phyloP scores from a whole-genome alignment of 2,113 vertebrate genomes.

The Ornithorhynchus anatinus region DNA sequence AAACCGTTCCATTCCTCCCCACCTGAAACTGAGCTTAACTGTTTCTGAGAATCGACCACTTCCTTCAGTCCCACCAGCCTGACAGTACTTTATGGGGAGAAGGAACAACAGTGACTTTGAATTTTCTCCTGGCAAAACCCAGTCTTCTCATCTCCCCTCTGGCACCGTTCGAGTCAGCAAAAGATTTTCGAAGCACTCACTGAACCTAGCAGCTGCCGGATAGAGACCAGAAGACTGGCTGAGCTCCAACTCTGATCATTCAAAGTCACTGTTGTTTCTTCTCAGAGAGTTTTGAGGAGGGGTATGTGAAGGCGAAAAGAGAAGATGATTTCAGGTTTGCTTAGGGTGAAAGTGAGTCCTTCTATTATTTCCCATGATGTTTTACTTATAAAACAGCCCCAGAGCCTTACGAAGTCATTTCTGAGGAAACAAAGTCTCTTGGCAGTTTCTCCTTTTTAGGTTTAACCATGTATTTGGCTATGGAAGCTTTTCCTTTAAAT shows the following conservation, averaged over 20 bases:
- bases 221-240: constrained; percentile 45
- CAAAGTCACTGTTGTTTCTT: constrained; percentile 46
- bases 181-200: constrained; percentile 44
- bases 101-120: constrained; percentile 43
- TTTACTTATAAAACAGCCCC: constrained; percentile 2
- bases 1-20: constrained; percentile 5
- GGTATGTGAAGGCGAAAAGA: not conserved
- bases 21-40: fast-evolving
- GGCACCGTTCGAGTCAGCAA: constrained; percentile 45
- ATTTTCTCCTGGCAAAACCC: constrained; percentile 29
- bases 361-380: constrained; percentile 22
- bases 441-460: constrained; percentile 19
- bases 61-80: constrained; percentile 1
- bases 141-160: constrained; percentile 31
- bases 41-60: not conserved
- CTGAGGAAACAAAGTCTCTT: constrained; percentile 22
- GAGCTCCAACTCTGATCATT: constrained; percentile 47
- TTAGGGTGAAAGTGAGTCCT: constrained; percentile 35
- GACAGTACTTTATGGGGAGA: constrained; percentile 10
- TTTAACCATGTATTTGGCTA: too few relatives aligned
- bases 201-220: constrained; percentile 1
- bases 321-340: constrained; percentile 31
- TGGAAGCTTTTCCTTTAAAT: too few relatives aligned
- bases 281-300: constrained; percentile 38
- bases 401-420: constrained; percentile 29